A percentile compares a stretch with the other conserved stretches of the same genome.
phyloP scores from a whole-genome alignment of 2,888 invertebrate species.

The Drosophila sordidula region DNA sequence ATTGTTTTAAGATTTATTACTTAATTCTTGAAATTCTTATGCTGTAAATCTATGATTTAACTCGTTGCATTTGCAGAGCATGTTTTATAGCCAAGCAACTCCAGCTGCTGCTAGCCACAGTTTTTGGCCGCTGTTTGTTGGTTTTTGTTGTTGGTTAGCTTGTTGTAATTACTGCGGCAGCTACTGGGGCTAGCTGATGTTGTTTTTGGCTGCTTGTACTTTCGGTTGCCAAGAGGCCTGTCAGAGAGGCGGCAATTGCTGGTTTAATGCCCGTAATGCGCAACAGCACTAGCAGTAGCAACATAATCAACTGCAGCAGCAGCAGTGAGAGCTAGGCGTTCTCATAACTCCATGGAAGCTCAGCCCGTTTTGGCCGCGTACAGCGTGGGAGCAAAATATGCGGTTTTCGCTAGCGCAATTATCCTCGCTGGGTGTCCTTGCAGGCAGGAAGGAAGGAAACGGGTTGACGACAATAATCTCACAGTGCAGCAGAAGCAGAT shows the following conservation, averaged over 20 bases:
- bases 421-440: conserved; percentile 24
- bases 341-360: conserved; percentile 25
- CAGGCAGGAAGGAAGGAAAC: conserved; percentile 39
- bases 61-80: neutral
- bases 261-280: conserved; percentile 55
- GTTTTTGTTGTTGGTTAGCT: conserved; percentile 21
- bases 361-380: conserved; percentile 9
- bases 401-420: conserved; percentile 42
- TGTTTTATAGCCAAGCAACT: conserved; percentile 5
- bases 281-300: conserved; percentile 26
- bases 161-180: conserved; percentile 46
- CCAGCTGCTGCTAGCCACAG: neutral
- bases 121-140: conserved; percentile 7
- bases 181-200: conserved; percentile 21
- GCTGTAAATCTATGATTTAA: too few relatives aligned
- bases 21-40: too few relatives aligned
- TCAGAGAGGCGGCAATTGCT: conserved; percentile 48
- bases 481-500: conserved; percentile 36
- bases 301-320: conserved; percentile 29
- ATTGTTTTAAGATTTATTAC: too few relatives aligned
- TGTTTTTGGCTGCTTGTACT: conserved; percentile 38
- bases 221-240: conserved; percentile 34
- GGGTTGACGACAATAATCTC: conserved; percentile 46
- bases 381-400: conserved; percentile 21
- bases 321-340: conserved; percentile 8